These are phyloP conservation scores for Passer montanus DNA, from an alignment of 2,113 vertebrate genomes.

Conservation along the genomic window DNA sequence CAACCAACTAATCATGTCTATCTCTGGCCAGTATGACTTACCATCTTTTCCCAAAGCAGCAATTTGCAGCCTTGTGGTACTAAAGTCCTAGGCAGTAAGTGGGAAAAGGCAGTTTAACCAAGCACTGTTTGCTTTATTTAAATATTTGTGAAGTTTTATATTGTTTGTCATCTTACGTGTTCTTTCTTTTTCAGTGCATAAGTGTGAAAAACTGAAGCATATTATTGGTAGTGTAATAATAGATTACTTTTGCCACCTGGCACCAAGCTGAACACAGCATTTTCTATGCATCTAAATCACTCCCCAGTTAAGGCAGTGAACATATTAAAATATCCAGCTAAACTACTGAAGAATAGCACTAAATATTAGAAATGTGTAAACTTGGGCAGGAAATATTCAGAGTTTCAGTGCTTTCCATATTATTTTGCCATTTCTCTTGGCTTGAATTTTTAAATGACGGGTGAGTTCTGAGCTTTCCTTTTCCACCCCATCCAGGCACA, in stretches of 20 bases:
- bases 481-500: neutral
- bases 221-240: accelerated
- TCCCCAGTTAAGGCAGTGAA: neutral
- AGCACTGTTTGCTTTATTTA: neutral
- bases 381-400: neutral
- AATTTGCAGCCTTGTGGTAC: neutral
- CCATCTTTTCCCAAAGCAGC: neutral
- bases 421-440: neutral
- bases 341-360: neutral
- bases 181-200: neutral
- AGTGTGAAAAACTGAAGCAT: neutral
- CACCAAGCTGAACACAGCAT: neutral
- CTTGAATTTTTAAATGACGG: neutral
- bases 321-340: neutral
- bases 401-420: neutral
- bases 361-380: neutral
- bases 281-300: neutral
- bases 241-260: neutral
- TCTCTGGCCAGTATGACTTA: neutral
- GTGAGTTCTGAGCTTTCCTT: neutral
- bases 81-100: neutral
- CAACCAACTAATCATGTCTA: neutral
- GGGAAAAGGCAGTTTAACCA: neutral
- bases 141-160: neutral
- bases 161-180: neutral